A percentile compares a stretch with the other conserved stretches of the same genome.
phyloP scores from a whole-genome alignment of 1,140 invertebrate genomes.

The Lerema accius region DNA sequence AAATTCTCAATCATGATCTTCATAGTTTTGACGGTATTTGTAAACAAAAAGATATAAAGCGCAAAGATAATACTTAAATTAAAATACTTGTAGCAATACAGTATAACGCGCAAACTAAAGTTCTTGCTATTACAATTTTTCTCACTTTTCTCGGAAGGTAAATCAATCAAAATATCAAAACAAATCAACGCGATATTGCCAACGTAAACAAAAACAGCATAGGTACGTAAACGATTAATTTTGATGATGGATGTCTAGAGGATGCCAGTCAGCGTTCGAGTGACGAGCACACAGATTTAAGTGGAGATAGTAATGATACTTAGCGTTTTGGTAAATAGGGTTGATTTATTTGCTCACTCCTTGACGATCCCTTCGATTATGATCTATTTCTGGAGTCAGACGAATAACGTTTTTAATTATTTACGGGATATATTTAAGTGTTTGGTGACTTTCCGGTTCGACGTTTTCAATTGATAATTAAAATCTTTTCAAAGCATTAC shows the following conservation, averaged over 20 bases:
- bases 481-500: too few species aligned
- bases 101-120: too few species aligned
- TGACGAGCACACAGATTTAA: conserved; percentile 12
- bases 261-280: neutral
- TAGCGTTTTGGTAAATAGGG: neutral
- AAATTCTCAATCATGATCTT: too few species aligned
- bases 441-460: too few species aligned
- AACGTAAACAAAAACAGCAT: neutral
- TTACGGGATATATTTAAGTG: too few species aligned
- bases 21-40: too few species aligned
- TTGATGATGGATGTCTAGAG: conserved; percentile 13
- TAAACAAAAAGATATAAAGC: too few species aligned
- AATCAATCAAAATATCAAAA: neutral
- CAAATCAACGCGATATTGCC: neutral
- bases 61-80: too few species aligned
- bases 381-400: neutral
- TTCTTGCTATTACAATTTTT: too few species aligned
- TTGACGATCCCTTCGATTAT: neutral
- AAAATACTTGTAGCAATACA: too few species aligned
- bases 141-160: neutral
- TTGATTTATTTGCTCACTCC: neutral
- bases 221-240: neutral
- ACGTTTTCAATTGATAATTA: too few species aligned
- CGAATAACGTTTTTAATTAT: too few species aligned
- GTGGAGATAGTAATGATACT: conserved; percentile 8